Percentiles rank a stretch among this genome's conserved stretches.
These are phyloP conservation scores for Margarornis squamiger DNA, from an alignment of 2,797 vertebrate genomes.

Conservation along the genomic window DNA sequence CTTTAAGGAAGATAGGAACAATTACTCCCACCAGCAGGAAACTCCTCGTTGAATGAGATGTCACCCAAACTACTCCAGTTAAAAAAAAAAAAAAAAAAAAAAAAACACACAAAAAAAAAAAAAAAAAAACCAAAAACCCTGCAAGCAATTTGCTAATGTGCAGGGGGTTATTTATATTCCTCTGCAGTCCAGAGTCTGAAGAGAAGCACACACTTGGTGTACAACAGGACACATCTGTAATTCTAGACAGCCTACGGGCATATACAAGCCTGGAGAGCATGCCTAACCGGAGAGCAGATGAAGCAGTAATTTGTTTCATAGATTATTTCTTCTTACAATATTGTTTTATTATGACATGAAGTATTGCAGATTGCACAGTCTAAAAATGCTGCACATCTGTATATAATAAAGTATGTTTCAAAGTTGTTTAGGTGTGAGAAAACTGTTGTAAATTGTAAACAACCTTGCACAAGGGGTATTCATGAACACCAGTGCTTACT, in stretches of 20 bases:
- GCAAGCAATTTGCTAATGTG: not conserved
- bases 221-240: not conserved
- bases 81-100: too few species aligned
- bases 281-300: not conserved
- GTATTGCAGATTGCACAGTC: not conserved
- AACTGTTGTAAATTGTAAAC: not conserved
- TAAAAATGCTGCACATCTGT: not conserved
- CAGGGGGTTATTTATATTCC: not conserved
- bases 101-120: not conserved
- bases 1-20: not conserved
- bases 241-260: not conserved
- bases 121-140: not conserved
- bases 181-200: not conserved
- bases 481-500: not conserved
- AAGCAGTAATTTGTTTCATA: slow-evolving; percentile 17
- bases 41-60: not conserved
- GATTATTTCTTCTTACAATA: not conserved
- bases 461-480: not conserved
- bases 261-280: not conserved
- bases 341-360: not conserved
- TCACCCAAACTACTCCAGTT: too few species aligned
- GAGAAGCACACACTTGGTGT: not conserved
- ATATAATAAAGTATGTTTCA: not conserved
- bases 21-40: not conserved
- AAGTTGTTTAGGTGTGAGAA: slow-evolving; percentile 8